A percentile compares a stretch with the other conserved stretches of the same genome.
Evolutionary conservation across 2,113 vertebrate species (phyloP).

Genomic region (Apodemus speciosus): DNA sequence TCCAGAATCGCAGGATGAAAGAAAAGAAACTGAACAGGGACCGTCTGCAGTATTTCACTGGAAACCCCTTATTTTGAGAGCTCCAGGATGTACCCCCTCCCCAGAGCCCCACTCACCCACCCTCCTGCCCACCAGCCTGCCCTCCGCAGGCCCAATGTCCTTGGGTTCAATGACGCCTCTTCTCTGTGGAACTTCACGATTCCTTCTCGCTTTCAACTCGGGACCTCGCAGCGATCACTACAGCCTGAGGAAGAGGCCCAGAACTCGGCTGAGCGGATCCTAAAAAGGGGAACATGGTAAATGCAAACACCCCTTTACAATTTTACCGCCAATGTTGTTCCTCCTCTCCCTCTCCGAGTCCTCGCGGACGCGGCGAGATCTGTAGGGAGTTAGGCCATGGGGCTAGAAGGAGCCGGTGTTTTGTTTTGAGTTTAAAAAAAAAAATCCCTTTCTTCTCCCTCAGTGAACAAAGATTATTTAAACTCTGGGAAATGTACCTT

Average conservation of each 20-base stretch:
- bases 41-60: constrained; percentile 98
- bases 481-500: constrained; percentile 85
- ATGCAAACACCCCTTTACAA: constrained; percentile 84
- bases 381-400: constrained; percentile 80
- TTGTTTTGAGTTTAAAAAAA: constrained; percentile 80
- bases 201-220: constrained; percentile 83
- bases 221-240: constrained; percentile 83
- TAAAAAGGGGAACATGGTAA: constrained; percentile 87
- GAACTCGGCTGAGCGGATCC: constrained; percentile 86
- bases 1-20: constrained; percentile 99
- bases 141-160: constrained; percentile 78
- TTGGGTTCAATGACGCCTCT: constrained; percentile 85
- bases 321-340: constrained; percentile 84
- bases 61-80: constrained; percentile 96
- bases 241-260: constrained; percentile 85
- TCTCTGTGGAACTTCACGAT: constrained; percentile 84
- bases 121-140: constrained; percentile 74
- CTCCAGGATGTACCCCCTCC: constrained; percentile 58
- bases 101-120: constrained; percentile 66
- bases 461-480: constrained; percentile 85
- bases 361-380: constrained; percentile 74
- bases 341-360: constrained; percentile 48
- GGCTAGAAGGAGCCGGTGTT: constrained; percentile 81
- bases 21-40: constrained; percentile 99
- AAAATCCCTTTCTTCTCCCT: constrained; percentile 68